Base-by-base conservation (phyloP, 2,797 vertebrate species). In the Microctenopoma steveboyesi region DNA sequence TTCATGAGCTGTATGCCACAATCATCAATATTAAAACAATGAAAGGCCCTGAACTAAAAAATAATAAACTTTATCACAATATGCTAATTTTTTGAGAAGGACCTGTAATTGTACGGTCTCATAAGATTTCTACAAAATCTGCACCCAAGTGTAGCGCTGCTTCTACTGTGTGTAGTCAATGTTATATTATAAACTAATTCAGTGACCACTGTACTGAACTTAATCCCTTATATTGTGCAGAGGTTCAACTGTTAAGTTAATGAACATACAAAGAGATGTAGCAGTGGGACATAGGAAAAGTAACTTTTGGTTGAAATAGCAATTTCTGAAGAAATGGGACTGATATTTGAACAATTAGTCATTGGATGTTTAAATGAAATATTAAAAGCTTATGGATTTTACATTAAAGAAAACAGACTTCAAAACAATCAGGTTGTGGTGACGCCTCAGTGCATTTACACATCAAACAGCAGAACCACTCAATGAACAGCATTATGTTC, bases 351-450 rank as follows among this genome's bases (percentile, higher is more conserved):
- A 35, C 1, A 3, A 15, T 8, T 18, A 76, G 28, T 9, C 33
- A 47, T 50, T 12, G 3, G 14, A 7, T 42, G 30, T 15, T 50
- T 14, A n/a, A 46, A 27, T 33, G 0, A 45, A 6, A 7, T 16
- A 52, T 10, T 49, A 35, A 43, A 5, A 16, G 8, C 46, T 1
- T 25, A 49, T 35, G 48, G 3, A 53, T 47, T 53, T 68, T 30
- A 83, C 69, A 73, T 40, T 14, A 57, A 76, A 75, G 35, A 58
- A 80, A 27, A 57, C 18, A 69, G 15, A 69, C 8, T 10, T 49
- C 56, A 40, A 65, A 15, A 43, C 58, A 22, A 28, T 2, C 27
- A 30, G 13, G 2, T 68, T 56, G 27, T 51, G 46, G 40, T 45
- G 18, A 27, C n/a, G 18, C 8, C 54, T 76, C 39, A 74, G 58